A percentile compares a stretch with the other conserved stretches of the same genome.
phyloP scores from a whole-genome alignment of 2,888 invertebrate genomes.

The Drosophila villosipedis region DNA sequence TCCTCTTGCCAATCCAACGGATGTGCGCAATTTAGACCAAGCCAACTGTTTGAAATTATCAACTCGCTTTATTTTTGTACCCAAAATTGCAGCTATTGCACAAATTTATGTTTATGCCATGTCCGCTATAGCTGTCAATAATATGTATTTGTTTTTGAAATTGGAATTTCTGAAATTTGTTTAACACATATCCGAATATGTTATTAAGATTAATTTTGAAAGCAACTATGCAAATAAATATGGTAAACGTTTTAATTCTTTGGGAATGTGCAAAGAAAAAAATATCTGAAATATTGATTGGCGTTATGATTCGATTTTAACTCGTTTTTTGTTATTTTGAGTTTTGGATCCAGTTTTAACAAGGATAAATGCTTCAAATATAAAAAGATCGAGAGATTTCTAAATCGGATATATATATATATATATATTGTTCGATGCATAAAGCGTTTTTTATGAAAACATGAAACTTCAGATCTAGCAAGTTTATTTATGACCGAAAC shows the following conservation, averaged over 20 bases:
- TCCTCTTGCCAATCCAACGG: conserved; percentile 59
- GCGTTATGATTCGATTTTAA: neutral
- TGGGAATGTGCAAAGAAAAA: neutral
- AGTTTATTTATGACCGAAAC: too few species aligned
- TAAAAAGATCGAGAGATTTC: neutral
- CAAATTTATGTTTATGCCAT: conserved; percentile 38
- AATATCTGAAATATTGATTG: neutral
- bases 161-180: conserved; percentile 1
- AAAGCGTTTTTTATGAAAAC: too few species aligned
- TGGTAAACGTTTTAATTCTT: neutral
- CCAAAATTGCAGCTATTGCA: conserved; percentile 13
- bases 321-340: neutral
- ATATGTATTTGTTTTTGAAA: neutral
- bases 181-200: conserved; percentile 21
- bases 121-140: conserved; percentile 31
- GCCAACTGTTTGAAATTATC: conserved; percentile 55
- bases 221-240: conserved; percentile 10
- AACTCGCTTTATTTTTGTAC: conserved; percentile 39
- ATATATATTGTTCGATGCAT: too few species aligned
- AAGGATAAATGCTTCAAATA: neutral
- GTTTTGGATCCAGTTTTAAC: neutral
- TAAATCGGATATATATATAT: too few species aligned
- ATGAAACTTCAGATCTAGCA: too few species aligned
- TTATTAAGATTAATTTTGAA: conserved; percentile 11
- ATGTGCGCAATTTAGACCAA: conserved; percentile 68